Percentiles rank a stretch among this genome's conserved stretches.
These are phyloP conservation scores for Tribolium castaneum DNA, from an alignment of 1,140 invertebrate genomes.

Conservation along the genomic window DNA sequence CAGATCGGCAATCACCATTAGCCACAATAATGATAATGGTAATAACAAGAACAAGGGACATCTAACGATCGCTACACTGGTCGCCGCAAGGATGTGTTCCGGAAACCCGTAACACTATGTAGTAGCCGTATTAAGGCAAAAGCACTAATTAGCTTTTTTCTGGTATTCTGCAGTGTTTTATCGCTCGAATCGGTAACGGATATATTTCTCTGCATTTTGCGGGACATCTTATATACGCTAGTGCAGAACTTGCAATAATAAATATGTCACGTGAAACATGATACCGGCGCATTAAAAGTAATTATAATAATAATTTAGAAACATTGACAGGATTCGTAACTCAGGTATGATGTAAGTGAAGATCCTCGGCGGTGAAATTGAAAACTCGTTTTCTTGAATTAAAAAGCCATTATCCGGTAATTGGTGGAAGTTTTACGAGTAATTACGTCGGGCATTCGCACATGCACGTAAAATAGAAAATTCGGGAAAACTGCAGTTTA, in stretches of 20 bases:
- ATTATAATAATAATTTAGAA: constrained; percentile 59
- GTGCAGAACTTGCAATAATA: constrained; percentile 48
- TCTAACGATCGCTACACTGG: constrained; percentile 1
- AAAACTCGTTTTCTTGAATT: constrained; percentile 28
- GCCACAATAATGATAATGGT: constrained; percentile 37
- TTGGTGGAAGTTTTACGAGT: background rate
- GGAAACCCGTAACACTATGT: constrained; percentile 5
- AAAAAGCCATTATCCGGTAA: constrained; percentile 11
- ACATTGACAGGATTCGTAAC: constrained; percentile 50
- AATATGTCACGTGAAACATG: constrained; percentile 57
- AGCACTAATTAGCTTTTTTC: background rate
- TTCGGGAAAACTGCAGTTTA: too few species aligned
- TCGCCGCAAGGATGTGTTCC: background rate
- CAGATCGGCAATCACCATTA: constrained; percentile 42
- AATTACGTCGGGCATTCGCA: background rate
- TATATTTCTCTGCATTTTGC: constrained; percentile 12
- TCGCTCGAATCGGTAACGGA: background rate
- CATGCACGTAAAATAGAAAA: background rate
- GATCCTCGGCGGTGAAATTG: constrained; percentile 11
- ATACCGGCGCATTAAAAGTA: constrained; percentile 58
- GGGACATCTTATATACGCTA: background rate
- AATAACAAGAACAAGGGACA: constrained; percentile 42
- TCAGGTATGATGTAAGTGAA: constrained; percentile 53
- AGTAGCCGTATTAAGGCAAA: constrained; percentile 4
- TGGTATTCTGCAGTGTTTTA: background rate